Evolutionary conservation across 2,113 vertebrate species (phyloP).

Genomic region (Menura novaehollandiae): DNA sequence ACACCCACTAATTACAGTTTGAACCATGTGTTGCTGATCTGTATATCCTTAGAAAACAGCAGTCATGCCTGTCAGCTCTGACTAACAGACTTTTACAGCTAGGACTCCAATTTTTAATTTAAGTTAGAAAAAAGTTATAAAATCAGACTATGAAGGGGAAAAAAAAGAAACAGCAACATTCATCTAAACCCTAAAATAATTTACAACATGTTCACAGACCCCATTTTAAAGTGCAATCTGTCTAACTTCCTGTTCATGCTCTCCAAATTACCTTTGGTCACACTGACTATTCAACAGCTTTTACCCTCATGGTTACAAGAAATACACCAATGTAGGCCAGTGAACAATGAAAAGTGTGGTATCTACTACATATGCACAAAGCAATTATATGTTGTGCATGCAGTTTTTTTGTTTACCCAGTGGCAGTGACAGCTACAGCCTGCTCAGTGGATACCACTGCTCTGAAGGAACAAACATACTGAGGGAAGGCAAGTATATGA

Average conservation of each 20-base stretch:
- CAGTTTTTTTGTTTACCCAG: background rate
- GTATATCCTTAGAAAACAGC: constrained; percentile 10
- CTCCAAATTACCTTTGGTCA: background rate
- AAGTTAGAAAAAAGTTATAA: background rate
- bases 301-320: background rate
- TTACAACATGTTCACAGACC: background rate
- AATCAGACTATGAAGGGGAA: background rate
- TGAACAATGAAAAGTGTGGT: background rate
- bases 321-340: background rate
- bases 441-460: background rate
- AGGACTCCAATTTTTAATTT: background rate
- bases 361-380: background rate
- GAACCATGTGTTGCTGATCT: constrained; percentile 30
- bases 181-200: background rate
- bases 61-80: constrained; percentile 9
- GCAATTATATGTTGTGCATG: background rate
- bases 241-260: background rate
- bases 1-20: constrained; percentile 59
- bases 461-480: background rate
- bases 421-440: background rate
- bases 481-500: background rate
- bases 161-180: background rate
- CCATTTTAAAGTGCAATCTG: background rate
- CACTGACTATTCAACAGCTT: background rate
- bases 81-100: constrained; percentile 3